Evolutionary conservation across 2,888 invertebrate genomes (phyloP).

Genomic region (Neoascia interrupta): DNA sequence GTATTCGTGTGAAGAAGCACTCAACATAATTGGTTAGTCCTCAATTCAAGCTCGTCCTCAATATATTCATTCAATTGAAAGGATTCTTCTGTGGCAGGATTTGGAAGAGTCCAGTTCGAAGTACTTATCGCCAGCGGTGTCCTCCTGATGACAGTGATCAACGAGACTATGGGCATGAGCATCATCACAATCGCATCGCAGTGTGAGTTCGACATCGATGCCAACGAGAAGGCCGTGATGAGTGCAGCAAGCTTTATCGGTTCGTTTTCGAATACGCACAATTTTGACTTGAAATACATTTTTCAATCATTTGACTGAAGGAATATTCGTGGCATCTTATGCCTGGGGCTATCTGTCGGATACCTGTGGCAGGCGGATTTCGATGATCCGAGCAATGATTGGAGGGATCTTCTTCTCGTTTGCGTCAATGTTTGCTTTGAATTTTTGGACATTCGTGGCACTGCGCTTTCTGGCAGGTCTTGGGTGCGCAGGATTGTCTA

Average conservation of each 20-base stretch:
- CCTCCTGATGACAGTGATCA: constrained; percentile 85
- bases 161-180: constrained; percentile 85
- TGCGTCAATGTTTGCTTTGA: constrained; percentile 80
- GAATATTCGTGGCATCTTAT: constrained; percentile 82
- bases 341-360: constrained; percentile 83
- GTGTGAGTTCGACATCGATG: constrained; percentile 83
- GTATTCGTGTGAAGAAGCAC: constrained; percentile 33
- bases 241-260: constrained; percentile 85
- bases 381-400: constrained; percentile 80
- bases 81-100: constrained; percentile 80
- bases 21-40: constrained; percentile 48
- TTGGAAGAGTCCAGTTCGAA: constrained; percentile 83
- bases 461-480: constrained; percentile 81
- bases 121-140: constrained; percentile 83
- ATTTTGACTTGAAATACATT: background rate
- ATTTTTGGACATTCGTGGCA: constrained; percentile 81
- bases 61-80: background rate
- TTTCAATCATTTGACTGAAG: constrained; percentile 72
- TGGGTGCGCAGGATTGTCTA: constrained; percentile 80
- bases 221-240: constrained; percentile 83
- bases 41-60: background rate
- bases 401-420: constrained; percentile 80
- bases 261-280: constrained; percentile 72
- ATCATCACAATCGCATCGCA: constrained; percentile 86
- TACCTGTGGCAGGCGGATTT: constrained; percentile 80